Percentiles rank a stretch among this genome's conserved stretches.
Conservation (phyloP, 2,113 vertebrate species). For the Oryzias melastigma region DNA sequence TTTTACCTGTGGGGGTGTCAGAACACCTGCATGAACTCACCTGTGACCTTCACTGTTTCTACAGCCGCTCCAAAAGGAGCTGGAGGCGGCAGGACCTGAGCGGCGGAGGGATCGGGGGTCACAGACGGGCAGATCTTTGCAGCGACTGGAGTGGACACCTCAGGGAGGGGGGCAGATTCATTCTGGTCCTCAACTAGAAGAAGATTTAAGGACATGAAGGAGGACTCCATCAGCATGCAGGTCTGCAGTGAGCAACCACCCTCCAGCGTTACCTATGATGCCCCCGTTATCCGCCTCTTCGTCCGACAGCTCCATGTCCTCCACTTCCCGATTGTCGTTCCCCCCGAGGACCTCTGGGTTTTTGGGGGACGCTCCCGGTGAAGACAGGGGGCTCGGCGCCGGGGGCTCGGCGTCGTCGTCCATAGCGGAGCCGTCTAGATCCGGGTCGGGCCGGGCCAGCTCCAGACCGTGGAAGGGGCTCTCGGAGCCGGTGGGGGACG, state of each 20-base stretch:
- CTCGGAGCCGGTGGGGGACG: slow-evolving; percentile 91
- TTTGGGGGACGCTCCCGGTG: slow-evolving; percentile 63
- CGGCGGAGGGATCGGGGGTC: slow-evolving; percentile 11
- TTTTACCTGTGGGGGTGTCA: neutral
- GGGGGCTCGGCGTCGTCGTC: slow-evolving; percentile 69
- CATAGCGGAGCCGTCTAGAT: slow-evolving; percentile 68
- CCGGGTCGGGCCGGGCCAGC: slow-evolving; percentile 45
- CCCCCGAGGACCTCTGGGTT: slow-evolving; percentile 34
- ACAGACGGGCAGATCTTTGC: slow-evolving; percentile 27
- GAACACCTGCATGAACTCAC: slow-evolving; percentile 70
- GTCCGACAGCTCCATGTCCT: slow-evolving; percentile 97
- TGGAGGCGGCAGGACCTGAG: slow-evolving; percentile 19
- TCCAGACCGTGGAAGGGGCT: slow-evolving; percentile 89
- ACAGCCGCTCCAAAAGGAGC: slow-evolving; percentile 19
- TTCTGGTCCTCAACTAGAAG: slow-evolving; percentile 84
- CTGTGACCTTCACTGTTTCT: slow-evolving; percentile 86
- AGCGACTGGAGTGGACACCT: slow-evolving; percentile 42
- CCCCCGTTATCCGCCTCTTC: slow-evolving; percentile 75
- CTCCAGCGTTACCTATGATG: slow-evolving; percentile 83
- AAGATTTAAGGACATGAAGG: neutral
- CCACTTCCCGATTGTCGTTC: slow-evolving; percentile 88
- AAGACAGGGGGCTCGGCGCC: slow-evolving; percentile 73
- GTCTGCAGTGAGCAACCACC: too few relatives aligned
- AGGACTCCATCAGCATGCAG: too few relatives aligned
- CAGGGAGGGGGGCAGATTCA: slow-evolving; percentile 52